Evolutionary conservation across 1,140 invertebrate genomes (phyloP).

Genomic region (Trachymyrmex septentrionalis): DNA sequence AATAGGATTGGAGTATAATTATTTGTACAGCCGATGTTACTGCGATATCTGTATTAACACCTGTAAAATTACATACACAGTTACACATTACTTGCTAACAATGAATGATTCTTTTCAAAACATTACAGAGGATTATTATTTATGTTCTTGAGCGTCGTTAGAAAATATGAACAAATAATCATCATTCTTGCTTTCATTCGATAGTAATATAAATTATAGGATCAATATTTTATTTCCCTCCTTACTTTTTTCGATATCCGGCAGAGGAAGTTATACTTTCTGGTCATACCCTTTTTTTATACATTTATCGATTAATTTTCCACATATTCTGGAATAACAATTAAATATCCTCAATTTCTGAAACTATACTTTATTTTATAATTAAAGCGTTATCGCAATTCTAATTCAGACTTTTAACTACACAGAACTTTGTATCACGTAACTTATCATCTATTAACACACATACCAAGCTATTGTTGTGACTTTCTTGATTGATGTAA

Average conservation of each 20-base stretch:
- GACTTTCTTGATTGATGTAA: conserved; percentile 1
- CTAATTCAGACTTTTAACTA: background rate
- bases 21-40: background rate
- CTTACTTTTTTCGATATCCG: background rate
- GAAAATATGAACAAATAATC: background rate
- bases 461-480: background rate
- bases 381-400: background rate
- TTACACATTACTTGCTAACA: background rate
- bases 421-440: background rate
- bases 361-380: background rate
- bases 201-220: background rate
- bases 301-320: background rate
- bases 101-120: background rate
- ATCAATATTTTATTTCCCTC: background rate
- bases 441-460: conserved; percentile 13
- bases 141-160: background rate
- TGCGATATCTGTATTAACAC: background rate
- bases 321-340: background rate
- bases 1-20: background rate
- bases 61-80: background rate
- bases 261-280: too few species aligned
- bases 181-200: background rate
- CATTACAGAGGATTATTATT: background rate
- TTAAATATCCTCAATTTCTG: background rate
- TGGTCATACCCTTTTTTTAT: background rate